Percentiles rank a stretch among this genome's conserved stretches.
phyloP scores from a whole-genome alignment of 2,797 vertebrate species.

The Acanthiza pusilla region DNA sequence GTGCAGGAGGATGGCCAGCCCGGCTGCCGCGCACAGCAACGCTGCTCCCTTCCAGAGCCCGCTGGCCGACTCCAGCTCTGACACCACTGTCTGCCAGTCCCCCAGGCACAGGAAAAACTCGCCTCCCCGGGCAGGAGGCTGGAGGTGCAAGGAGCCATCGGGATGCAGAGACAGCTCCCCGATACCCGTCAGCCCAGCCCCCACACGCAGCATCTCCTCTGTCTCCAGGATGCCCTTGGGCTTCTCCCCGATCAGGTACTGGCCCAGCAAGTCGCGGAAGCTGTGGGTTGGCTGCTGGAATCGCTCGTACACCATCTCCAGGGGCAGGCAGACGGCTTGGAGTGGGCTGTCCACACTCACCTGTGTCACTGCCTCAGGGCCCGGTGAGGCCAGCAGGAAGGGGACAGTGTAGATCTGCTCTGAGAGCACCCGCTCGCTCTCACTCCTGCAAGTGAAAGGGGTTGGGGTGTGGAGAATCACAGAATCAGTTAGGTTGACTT shows the following conservation, averaged over 20 bases:
- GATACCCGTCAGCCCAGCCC: slow-evolving; percentile 79
- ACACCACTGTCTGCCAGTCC: slow-evolving; percentile 78
- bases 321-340: slow-evolving; percentile 74
- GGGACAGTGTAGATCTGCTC: slow-evolving; percentile 79
- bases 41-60: slow-evolving; percentile 74
- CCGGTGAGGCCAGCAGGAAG: slow-evolving; percentile 69
- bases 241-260: slow-evolving; percentile 87
- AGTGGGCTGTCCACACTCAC: slow-evolving; percentile 81
- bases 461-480: background rate
- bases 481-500: background rate
- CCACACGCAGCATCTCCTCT: slow-evolving; percentile 87
- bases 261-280: slow-evolving; percentile 80
- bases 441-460: slow-evolving; percentile 70
- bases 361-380: background rate
- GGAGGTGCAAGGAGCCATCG: slow-evolving; percentile 77
- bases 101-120: slow-evolving; percentile 79
- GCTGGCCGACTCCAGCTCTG: slow-evolving; percentile 68
- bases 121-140: slow-evolving; percentile 74
- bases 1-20: slow-evolving; percentile 69
- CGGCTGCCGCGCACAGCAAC: slow-evolving; percentile 59
- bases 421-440: slow-evolving; percentile 81
- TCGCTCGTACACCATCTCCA: slow-evolving; percentile 83
- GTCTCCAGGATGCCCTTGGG: slow-evolving; percentile 88
- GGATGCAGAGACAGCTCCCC: slow-evolving; percentile 81
- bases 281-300: slow-evolving; percentile 81